phyloP scores from a whole-genome alignment of 1,140 invertebrate genomes.

The Teleogryllus occipitalis region DNA sequence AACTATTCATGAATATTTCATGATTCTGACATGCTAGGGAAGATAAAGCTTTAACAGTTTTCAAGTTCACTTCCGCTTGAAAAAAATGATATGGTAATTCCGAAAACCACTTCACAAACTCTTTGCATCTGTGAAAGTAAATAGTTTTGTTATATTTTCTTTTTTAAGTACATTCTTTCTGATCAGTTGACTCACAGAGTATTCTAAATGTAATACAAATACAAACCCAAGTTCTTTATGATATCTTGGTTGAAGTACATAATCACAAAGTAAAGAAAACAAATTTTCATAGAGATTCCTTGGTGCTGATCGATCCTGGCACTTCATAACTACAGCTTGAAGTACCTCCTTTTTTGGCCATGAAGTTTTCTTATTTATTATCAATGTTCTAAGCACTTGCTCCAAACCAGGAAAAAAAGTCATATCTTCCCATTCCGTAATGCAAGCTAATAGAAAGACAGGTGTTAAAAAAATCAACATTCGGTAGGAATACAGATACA shows the following conservation, averaged over 20 bases:
- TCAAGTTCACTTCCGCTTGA: not conserved
- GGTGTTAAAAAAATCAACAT: no score
- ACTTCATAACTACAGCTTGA: not conserved
- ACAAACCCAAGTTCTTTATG: not conserved
- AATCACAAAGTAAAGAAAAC: not conserved
- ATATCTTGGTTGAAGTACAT: not conserved
- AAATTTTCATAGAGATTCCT: not conserved
- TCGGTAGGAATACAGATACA: no score
- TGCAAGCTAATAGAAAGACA: not conserved
- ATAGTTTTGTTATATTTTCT: not conserved
- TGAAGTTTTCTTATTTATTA: not conserved
- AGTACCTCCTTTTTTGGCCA: not conserved
- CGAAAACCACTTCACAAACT: not conserved
- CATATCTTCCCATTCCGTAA: not conserved
- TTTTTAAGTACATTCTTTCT: no score
- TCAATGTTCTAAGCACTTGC: not conserved
- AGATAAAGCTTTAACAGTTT: not conserved
- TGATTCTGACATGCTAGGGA: not conserved
- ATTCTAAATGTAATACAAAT: no score
- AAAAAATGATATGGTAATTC: not conserved
- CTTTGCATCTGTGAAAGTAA: not conserved
- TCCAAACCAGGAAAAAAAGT: not conserved
- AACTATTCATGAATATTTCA: not conserved
- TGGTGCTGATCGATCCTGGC: not conserved
- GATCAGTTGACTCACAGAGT: no score